These are phyloP conservation scores for Hydropsyche betteni DNA, from an alignment of 2,888 invertebrate species.

Conservation along the genomic window DNA sequence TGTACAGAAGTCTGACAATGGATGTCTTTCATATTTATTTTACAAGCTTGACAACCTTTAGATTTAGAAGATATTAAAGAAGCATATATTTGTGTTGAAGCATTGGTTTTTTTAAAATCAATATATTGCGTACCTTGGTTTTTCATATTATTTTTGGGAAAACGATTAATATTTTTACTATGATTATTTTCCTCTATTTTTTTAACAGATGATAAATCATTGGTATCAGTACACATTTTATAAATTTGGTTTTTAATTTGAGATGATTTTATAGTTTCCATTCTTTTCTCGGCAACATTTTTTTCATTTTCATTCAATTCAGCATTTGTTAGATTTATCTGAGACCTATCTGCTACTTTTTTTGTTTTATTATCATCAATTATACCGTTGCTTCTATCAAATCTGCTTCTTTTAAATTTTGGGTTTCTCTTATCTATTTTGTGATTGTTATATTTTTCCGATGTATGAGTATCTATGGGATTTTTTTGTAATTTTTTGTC, in stretches of 20 bases:
- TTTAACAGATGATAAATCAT: not conserved
- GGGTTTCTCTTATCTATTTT: too few species aligned
- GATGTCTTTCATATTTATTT: slow-evolving; percentile 34
- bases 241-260: not conserved
- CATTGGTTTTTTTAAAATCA: slow-evolving; percentile 41
- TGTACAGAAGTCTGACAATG: slow-evolving; percentile 40
- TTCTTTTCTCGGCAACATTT: too few species aligned
- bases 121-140: slow-evolving; percentile 48
- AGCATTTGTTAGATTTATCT: too few species aligned
- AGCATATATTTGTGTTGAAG: slow-evolving; percentile 50
- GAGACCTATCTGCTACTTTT: too few species aligned
- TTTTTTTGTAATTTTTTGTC: too few species aligned
- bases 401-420: too few species aligned
- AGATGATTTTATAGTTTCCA: too few species aligned
- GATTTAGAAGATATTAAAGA: slow-evolving; percentile 49
- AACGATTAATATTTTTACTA: not conserved
- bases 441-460: too few species aligned
- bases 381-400: too few species aligned
- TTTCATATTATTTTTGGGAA: not conserved
- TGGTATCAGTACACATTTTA: not conserved
- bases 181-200: not conserved
- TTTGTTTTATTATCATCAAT: too few species aligned
- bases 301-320: too few species aligned
- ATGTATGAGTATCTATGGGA: too few species aligned
- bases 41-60: slow-evolving; percentile 44